A percentile compares a stretch with the other conserved stretches of the same genome.
Evolutionary conservation across 1,140 invertebrate species (phyloP).

Genomic region (Stratiolaelaps scimitus): DNA sequence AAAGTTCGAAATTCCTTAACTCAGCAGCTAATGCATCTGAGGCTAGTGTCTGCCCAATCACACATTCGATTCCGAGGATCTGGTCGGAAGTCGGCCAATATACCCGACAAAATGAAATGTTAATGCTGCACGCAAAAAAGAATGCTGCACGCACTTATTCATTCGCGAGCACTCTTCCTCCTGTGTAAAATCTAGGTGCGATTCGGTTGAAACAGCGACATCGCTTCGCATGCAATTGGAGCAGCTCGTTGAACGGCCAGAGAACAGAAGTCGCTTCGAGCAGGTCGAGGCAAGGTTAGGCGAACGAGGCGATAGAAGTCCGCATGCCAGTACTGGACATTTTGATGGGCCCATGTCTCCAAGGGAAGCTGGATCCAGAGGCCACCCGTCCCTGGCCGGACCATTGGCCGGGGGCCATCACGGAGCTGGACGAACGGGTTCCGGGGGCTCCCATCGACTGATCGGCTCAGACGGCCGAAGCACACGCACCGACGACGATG

Average conservation of each 20-base stretch:
- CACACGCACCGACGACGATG: constrained; percentile 35
- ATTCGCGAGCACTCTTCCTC: no score
- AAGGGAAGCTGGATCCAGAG: constrained; percentile 16
- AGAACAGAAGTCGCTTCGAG: constrained; percentile 69
- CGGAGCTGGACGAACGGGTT: background rate
- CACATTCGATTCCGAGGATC: no score
- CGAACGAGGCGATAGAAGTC: constrained; percentile 31
- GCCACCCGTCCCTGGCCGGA: constrained; percentile 5
- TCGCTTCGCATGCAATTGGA: constrained; percentile 67
- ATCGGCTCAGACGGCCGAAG: constrained; percentile 37
- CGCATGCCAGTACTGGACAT: background rate
- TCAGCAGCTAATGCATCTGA: no score
- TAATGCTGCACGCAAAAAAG: no score
- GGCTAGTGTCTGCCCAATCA: no score
- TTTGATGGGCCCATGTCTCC: background rate
- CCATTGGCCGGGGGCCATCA: no score
- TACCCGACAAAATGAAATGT: no score
- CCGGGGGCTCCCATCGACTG: constrained; percentile 27
- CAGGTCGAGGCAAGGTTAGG: constrained; percentile 56
- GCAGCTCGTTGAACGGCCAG: constrained; percentile 63
- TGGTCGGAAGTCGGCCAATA: no score
- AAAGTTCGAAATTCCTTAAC: no score
- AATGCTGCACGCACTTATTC: no score
- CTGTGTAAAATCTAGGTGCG: constrained; percentile 47
- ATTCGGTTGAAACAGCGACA: constrained; percentile 78